phyloP scores from a whole-genome alignment of 2,888 invertebrate genomes.

The Cacoxenus indagator region DNA sequence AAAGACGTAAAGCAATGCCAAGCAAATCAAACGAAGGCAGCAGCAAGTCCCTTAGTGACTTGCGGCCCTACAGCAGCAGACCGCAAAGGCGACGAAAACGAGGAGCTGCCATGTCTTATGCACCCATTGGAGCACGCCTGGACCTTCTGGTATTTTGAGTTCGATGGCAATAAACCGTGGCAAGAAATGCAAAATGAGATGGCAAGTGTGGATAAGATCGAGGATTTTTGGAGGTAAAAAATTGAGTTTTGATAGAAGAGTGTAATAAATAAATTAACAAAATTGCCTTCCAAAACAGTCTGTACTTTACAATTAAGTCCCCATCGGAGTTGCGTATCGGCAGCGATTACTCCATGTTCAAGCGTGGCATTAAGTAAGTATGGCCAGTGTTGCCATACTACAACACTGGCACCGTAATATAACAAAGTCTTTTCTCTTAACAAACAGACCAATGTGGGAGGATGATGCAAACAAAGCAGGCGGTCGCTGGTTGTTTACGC shows the following conservation, averaged over 20 bases:
- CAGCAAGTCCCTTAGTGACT: too few relatives aligned
- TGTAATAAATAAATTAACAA: neutral
- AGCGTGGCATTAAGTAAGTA: slow-evolving; percentile 48
- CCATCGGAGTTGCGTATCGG: slow-evolving; percentile 52
- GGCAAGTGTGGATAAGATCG: slow-evolving; percentile 53
- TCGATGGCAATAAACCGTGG: slow-evolving; percentile 54
- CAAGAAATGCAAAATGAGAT: slow-evolving; percentile 53
- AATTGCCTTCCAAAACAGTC: slow-evolving; percentile 25
- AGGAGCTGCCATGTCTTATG: slow-evolving; percentile 35
- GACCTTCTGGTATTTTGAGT: slow-evolving; percentile 54
- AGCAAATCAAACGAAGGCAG: too few relatives aligned
- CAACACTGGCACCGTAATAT: too few relatives aligned
- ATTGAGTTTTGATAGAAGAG: neutral
- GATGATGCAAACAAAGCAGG: slow-evolving; percentile 50
- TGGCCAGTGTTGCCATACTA: too few relatives aligned
- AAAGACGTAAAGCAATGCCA: too few relatives aligned
- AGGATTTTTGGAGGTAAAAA: slow-evolving; percentile 74
- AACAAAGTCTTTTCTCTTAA: neutral
- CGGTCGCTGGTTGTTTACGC: slow-evolving; percentile 49
- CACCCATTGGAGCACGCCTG: slow-evolving; percentile 54
- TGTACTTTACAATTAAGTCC: slow-evolving; percentile 54
- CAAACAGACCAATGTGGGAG: slow-evolving; percentile 66
- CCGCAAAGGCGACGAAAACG: slow-evolving; percentile 25
- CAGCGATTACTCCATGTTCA: slow-evolving; percentile 53
- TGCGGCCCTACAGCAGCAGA: slow-evolving; percentile 23